Conservation (phyloP, 2,888 invertebrate species). For the Mechanitis mazaeus region DNA sequence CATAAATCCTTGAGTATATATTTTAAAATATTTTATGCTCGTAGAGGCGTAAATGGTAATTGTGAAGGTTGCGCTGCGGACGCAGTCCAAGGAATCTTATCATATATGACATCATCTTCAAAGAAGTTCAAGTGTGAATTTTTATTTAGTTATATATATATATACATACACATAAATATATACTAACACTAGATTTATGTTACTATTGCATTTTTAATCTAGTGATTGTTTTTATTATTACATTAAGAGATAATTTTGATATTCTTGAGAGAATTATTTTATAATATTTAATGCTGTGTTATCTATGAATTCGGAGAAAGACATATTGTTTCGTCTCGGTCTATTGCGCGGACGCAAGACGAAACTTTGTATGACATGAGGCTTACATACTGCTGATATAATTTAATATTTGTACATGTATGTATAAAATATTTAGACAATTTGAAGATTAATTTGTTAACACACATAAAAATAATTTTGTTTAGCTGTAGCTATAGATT, state of each 20-base stretch:
- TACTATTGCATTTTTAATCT: background rate
- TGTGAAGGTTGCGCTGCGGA: conserved; percentile 31
- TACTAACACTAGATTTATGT: conserved; percentile 3
- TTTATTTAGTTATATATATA: conserved; percentile 36
- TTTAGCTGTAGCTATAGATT: no score
- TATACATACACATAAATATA: no score
- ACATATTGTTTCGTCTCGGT: background rate
- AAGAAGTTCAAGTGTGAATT: conserved; percentile 40
- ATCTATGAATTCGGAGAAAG: background rate
- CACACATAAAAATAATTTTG: no score
- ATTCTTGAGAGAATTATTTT: no score
- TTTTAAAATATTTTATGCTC: conserved; percentile 25
- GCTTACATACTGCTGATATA: no score
- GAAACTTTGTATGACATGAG: no score
- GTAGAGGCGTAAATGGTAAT: conserved; percentile 32
- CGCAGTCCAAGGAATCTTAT: conserved; percentile 27
- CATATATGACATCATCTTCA: conserved; percentile 45
- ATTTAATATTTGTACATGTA: no score
- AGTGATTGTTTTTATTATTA: no score
- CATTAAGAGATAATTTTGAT: no score
- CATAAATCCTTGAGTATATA: conserved; percentile 30
- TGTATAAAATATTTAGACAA: no score
- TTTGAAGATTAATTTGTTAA: no score
- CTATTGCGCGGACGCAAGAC: background rate
- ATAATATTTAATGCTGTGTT: background rate